Percentiles rank a stretch among this genome's conserved stretches.
phyloP scores from a whole-genome alignment of 2,797 vertebrate species.

The Columba guinea region DNA sequence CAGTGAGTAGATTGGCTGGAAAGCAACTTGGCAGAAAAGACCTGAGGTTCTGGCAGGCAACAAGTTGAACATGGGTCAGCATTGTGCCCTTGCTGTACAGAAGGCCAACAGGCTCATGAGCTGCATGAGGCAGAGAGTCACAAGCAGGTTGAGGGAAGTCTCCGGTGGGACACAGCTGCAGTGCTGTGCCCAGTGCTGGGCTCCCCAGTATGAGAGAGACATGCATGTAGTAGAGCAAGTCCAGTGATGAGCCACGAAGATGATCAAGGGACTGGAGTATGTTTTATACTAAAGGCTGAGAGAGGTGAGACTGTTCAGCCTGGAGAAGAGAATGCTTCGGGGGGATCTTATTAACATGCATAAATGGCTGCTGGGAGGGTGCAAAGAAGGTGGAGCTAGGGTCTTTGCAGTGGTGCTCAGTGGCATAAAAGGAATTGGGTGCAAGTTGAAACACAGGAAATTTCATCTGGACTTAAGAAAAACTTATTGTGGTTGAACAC shows the following conservation, averaged over 20 bases:
- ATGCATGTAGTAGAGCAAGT: neutral
- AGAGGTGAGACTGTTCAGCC: neutral
- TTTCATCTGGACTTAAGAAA: neutral
- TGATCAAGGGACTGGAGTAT: neutral
- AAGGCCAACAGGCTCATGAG: neutral
- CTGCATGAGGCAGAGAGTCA: neutral
- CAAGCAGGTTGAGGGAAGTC: neutral
- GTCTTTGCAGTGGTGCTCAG: neutral
- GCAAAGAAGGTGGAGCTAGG: neutral
- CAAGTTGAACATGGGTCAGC: neutral
- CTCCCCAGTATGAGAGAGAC: neutral
- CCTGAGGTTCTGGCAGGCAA: neutral
- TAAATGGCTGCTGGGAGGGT: neutral
- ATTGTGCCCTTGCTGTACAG: neutral
- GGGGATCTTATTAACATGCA: neutral
- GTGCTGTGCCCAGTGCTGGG: neutral
- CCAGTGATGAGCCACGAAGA: neutral
- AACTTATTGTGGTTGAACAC: neutral
- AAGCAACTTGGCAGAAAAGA: neutral
- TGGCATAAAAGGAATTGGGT: neutral
- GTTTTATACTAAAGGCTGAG: neutral
- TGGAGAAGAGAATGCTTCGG: neutral
- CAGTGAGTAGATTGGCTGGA: neutral
- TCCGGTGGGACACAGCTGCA: neutral
- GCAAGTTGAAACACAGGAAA: neutral